A percentile compares a stretch with the other conserved stretches of the same genome.
Conservation (phyloP, 2,888 invertebrate genomes). For the Protodeltote pygarga region DNA sequence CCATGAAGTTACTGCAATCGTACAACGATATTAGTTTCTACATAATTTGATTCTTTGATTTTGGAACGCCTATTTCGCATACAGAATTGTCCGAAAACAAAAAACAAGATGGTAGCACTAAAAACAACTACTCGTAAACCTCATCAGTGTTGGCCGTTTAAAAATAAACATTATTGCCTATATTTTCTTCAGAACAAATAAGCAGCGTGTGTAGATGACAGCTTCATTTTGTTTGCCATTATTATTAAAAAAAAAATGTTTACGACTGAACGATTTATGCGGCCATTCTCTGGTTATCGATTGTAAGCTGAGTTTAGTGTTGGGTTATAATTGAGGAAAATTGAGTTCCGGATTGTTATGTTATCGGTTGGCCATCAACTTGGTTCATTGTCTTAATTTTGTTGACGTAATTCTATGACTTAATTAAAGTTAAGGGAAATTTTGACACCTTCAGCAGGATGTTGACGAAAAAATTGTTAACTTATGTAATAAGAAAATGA, state of each 20-base stretch:
- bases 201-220: constrained; percentile 34
- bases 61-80: not conserved
- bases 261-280: constrained; percentile 34
- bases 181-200: constrained; percentile 46
- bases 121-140: constrained; percentile 23
- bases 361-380: too few relatives aligned
- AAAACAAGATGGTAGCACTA: constrained; percentile 11
- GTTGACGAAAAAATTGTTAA: too few relatives aligned
- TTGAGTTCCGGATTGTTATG: too few relatives aligned
- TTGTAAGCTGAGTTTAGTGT: constrained; percentile 18
- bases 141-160: constrained; percentile 34
- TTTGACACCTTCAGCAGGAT: too few relatives aligned
- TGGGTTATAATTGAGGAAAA: constrained; percentile 11
- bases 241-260: constrained; percentile 32
- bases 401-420: too few relatives aligned
- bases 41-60: too few relatives aligned
- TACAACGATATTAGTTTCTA: too few relatives aligned
- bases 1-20: too few relatives aligned
- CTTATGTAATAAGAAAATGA: too few relatives aligned
- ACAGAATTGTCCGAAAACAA: constrained; percentile 1
- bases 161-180: constrained; percentile 50
- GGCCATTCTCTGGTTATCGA: not conserved
- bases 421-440: too few relatives aligned
- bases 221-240: constrained; percentile 36
- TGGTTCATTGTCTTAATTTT: too few relatives aligned